Evolutionary conservation across 37 sponge, comb jelly and placozoan genomes (phyloP), one percentile per base, ranked within the genome.

Genomic region (Chondrilla cf. caribensis): DNA sequence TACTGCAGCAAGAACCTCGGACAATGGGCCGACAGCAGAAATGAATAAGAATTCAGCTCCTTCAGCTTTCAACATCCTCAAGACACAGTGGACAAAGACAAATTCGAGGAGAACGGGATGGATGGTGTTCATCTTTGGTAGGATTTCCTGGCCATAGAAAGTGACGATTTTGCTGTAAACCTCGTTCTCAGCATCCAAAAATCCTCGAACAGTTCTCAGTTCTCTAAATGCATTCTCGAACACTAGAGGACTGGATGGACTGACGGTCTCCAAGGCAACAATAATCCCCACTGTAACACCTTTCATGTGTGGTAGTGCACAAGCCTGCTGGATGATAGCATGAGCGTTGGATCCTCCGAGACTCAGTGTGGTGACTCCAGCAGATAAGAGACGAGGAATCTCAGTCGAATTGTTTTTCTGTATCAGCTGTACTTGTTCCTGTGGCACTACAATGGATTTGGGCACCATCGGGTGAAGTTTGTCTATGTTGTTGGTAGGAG

Each of bases 291-390:
- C 60, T 38, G 76, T 25, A 8, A 54, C 68, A 21, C 55, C 22
- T 8, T 55, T 77, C 78, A 87, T 41, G 58, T 77, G 54, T 26
- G 87, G 87, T 0, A 87, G 78, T 2, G 8, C 44, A 21, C 43
- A 21, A 37, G 39, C 76, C 68, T 82, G 83, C 78, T 82, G 77
- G 14, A 87, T 39, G 1, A 87, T 22, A 11, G 82, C 79, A 36
- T 42, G 77, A 8, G 68, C 82, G 26, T 58, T 77, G 19, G 87
- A 43, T n/a, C 87, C 87, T 1, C 82, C 82, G 43, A 82, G 75
- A 62, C 87, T 82, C 25, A 87, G 77, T 5, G 78, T 60, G 38
- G 60, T 87, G 41, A 87, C 82, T 2, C 64, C 58, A 7, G 82
- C 87, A 54, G 43, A 32, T 35, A 77, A 15, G 66, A 64, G n/a